phyloP scores from a whole-genome alignment of 2,113 vertebrate genomes.

The Garra rufa region DNA sequence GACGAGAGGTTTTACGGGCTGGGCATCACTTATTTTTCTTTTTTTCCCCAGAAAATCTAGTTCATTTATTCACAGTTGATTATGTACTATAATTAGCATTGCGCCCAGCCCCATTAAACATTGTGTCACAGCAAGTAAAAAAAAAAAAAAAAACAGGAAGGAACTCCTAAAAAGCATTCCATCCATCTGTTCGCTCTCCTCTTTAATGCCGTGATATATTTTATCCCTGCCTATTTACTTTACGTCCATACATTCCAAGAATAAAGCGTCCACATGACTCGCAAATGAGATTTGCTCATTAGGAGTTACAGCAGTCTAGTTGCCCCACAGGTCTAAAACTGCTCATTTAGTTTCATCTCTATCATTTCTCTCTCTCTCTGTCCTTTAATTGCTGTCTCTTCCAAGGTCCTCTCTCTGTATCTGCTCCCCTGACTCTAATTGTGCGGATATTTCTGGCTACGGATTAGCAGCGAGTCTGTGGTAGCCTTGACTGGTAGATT shows the following conservation, averaged over 20 bases:
- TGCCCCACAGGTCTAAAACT: constrained; percentile 31
- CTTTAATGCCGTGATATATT: not conserved
- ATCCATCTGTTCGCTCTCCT: constrained; percentile 26
- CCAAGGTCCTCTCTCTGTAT: constrained; percentile 53
- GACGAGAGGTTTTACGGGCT: not conserved
- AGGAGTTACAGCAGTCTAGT: constrained; percentile 14
- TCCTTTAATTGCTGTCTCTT: constrained; percentile 65
- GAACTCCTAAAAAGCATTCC: not conserved
- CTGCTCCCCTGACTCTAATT: constrained; percentile 68
- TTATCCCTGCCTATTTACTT: constrained; percentile 13
- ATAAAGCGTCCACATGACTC: constrained; percentile 16
- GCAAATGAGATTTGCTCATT: constrained; percentile 30
- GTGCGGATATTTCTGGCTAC: constrained; percentile 72
- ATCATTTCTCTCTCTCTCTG: constrained; percentile 59
- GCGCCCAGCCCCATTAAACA: not conserved
- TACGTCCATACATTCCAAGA: constrained; percentile 3
- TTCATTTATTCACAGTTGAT: constrained; percentile 5
- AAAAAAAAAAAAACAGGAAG: not conserved
- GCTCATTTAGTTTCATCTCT: constrained; percentile 40
- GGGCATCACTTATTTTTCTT: not conserved
- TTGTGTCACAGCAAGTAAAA: not conserved
- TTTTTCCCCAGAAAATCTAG: not conserved
- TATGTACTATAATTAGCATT: constrained; percentile 8
- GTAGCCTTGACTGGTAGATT: constrained; percentile 62
- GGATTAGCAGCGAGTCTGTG: constrained; percentile 63